Conservation (phyloP, 1,140 invertebrate genomes). For the Kradibia gibbosae region DNA sequence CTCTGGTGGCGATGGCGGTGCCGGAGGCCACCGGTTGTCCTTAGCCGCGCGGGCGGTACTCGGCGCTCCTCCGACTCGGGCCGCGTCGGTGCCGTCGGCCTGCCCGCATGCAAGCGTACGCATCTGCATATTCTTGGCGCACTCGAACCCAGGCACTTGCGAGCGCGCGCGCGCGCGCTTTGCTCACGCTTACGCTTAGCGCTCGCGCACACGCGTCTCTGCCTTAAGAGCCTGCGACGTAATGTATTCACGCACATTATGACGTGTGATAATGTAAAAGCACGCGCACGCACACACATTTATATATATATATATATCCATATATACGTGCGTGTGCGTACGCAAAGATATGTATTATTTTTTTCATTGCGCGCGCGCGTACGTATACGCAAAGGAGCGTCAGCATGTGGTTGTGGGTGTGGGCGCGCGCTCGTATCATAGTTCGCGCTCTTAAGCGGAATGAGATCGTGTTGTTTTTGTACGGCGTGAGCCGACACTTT, state of each 20-base stretch:
- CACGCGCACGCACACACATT: neutral
- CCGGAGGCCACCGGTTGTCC: neutral
- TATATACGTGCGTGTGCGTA: neutral
- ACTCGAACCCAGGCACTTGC: too few relatives aligned
- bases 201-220: too few relatives aligned
- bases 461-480: slow-evolving; percentile 73
- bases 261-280: too few relatives aligned
- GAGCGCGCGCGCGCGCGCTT: too few relatives aligned
- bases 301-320: neutral
- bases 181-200: too few relatives aligned
- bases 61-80: slow-evolving; percentile 8
- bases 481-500: slow-evolving; percentile 71
- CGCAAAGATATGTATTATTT: neutral
- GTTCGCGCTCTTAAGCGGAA: slow-evolving; percentile 54
- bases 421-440: too few relatives aligned
- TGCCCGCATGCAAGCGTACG: too few relatives aligned
- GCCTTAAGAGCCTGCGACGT: too few relatives aligned
- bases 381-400: neutral
- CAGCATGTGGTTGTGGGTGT: neutral
- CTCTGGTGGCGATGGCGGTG: neutral
- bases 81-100: neutral
- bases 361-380: neutral
- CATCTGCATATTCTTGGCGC: too few relatives aligned
- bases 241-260: too few relatives aligned
- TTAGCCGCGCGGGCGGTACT: neutral